Evolutionary conservation across 2,888 invertebrate species (phyloP), one percentile per base, ranked within the genome.

Genomic region (Polyploca ridens): DNA sequence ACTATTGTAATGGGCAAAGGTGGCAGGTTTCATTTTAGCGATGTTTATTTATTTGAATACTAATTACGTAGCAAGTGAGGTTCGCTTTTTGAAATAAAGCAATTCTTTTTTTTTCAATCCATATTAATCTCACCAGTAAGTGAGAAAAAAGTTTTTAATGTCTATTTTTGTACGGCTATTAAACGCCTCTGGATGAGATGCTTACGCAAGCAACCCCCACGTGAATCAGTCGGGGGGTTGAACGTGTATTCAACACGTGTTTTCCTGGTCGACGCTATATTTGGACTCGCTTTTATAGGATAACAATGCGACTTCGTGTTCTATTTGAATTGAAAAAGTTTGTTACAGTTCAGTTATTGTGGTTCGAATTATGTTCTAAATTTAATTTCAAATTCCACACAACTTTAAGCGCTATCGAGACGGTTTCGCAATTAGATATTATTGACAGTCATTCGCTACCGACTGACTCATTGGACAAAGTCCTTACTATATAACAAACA

Each of bases 1-100:
- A 83, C 82, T 74, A 74, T 81, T 83, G 77, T 72, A 79, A 84
- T 84, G 76, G 72, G 81, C 76, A 84, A 83, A 71, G 67, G 66
- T 64, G 63, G 10, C 7, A 8, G 8, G 10, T 38, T 38, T 10
- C 8, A 38, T 38, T 7, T 5, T 3, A 38, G 4, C 14, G n/a
- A 16, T 38, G 35, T 60, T 38, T 16, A 16, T 16, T 46, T 46
- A 7, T n/a, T 46, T 46, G 1, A 46, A 46, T 46, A 46, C 14
- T 44, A 38, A 38, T 41, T 41, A 41, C 3, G 11, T 13, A n/a
- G 46, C 10, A 10, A n/a, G n/a, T n/a, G 0, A 14, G 3, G 38
- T 38, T 38, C 38, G 38, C 38, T 38, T 38, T 38, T 38, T 38
- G 8, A 38, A 38, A 38, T 38, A 38, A 38, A 38, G 3, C 10